Conservation (phyloP, 2,888 invertebrate genomes). For the Hirtodrosophila confusa region DNA sequence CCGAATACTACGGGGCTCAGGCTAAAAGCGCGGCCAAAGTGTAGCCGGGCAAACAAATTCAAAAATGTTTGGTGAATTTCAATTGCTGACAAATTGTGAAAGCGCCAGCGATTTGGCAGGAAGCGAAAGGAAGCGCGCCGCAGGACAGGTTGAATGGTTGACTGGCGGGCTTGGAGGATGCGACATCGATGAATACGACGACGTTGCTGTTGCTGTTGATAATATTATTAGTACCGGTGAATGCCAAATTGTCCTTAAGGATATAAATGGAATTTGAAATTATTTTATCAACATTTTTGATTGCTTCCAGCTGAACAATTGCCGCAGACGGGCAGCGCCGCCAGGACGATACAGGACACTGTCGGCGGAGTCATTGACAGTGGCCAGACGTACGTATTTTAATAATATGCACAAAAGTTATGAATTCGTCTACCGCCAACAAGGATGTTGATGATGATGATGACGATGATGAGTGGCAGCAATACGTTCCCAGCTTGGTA, state of each 20-base stretch:
- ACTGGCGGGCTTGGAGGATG: conserved; percentile 19
- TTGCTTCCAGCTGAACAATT: conserved; percentile 79
- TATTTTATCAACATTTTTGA: conserved; percentile 81
- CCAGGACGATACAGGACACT: conserved; percentile 3
- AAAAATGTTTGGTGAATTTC: conserved; percentile 80
- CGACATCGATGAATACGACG: conserved; percentile 57
- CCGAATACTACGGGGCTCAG: conserved; percentile 22
- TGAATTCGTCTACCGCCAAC: conserved; percentile 56
- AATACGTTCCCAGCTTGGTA: conserved; percentile 55
- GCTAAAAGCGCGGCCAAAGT: conserved; percentile 57
- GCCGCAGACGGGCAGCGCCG: conserved; percentile 32
- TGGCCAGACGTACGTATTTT: conserved; percentile 47
- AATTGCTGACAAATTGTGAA: conserved; percentile 78
- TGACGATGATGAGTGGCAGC: conserved; percentile 40
- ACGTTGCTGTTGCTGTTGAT: conserved; percentile 62
- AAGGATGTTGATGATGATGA: conserved; percentile 9
- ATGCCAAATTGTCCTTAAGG: conserved; percentile 81
- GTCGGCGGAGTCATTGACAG: conserved; percentile 60
- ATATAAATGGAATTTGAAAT: conserved; percentile 80
- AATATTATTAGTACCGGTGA: conserved; percentile 78
- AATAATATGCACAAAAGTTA: conserved; percentile 78
- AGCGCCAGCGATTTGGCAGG: conserved; percentile 43
- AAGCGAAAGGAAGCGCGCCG: conserved; percentile 40
- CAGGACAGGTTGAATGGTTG: conserved; percentile 38
- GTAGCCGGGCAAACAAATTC: conserved; percentile 76